Base-by-base conservation (phyloP, 2,113 vertebrate species). In the Acrocephalus arundinaceus region DNA sequence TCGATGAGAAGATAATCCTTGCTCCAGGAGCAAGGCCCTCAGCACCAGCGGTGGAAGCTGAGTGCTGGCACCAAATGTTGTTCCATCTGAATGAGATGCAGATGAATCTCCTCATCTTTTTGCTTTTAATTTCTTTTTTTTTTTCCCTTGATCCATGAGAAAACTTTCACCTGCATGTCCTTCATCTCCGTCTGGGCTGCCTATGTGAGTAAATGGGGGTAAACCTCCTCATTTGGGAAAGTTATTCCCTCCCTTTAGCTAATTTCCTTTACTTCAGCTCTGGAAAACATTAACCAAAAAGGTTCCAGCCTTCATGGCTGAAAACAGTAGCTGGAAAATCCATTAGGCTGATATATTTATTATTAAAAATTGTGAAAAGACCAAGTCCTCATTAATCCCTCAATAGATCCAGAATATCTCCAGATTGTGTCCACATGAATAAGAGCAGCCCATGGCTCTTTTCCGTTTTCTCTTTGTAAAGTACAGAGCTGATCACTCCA, bases 251-350 rank as follows among this genome's bases (percentile, higher is more conserved):
- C 80, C 85, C 76, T 92, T 84, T 33, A 91, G 75, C 51, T 90
- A 55, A 75, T 90, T 93, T 84, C 81, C 71, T 70, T 79, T 75
- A 71, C 59, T 59, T 61, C n/a, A 51, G 62, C 71, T 90, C 91
- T 90, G 90, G 88, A 90, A 96, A 82, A 52, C 59, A 93, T 96
- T 85, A 94, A n/a, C 33, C 52, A 74, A 39, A 86, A 87, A 86
- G 12, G 7, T 82, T 80, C 83, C 82, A 71, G 15, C 19, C 25
- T 77, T 87, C 52, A 48, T 8, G 57, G 75, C 85, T 92, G 85
- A 71, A 86, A 86, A 90, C 65, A 55, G 79, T 74, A 96, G 85
- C 90, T 93, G 90, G 87, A 93, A 96, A 96, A 95, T 71, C 79
- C 88, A 96, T 86, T 63, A 83, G 35, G 28, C 39, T 6, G 12